These are phyloP conservation scores for Bambusicola thoracicus DNA, from an alignment of 2,113 vertebrate species.

Conservation along the genomic window DNA sequence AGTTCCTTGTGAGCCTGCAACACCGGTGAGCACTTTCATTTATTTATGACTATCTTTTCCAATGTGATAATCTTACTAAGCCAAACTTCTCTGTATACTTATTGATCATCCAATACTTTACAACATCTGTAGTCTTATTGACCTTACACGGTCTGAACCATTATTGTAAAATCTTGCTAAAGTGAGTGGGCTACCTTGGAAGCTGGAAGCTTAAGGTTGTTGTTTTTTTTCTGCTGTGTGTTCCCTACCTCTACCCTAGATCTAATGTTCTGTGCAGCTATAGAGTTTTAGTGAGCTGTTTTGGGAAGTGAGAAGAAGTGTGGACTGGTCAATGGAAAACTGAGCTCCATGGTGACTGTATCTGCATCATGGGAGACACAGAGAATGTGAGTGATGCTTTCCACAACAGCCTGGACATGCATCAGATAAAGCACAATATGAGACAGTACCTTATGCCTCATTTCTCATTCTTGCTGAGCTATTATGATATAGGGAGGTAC, in stretches of 20 bases:
- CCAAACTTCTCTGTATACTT: too few relatives aligned
- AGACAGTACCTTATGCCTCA: background rate
- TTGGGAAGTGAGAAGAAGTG: background rate
- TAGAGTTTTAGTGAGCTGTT: background rate
- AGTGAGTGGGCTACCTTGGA: background rate
- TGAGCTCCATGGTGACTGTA: conserved; percentile 4
- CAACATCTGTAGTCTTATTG: too few relatives aligned
- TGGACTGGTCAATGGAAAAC: background rate
- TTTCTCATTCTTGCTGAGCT: conserved; percentile 31
- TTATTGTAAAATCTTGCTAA: background rate
- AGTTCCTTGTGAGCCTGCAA: too few relatives aligned
- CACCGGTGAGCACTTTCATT: too few relatives aligned
- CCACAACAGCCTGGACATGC: background rate
- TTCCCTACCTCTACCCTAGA: background rate
- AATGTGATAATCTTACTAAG: too few relatives aligned
- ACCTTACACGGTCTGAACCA: too few relatives aligned
- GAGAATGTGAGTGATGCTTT: conserved; percentile 32
- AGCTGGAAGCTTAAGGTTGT: background rate
- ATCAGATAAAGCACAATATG: background rate
- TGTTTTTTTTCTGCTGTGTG: background rate
- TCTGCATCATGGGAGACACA: background rate
- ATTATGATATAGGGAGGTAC: background rate
- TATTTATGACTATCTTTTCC: too few relatives aligned
- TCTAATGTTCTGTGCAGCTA: background rate
- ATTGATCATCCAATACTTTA: too few relatives aligned